Evolutionary conservation across 2,797 vertebrate species (phyloP).

Genomic region (Etheostoma nigrum): DNA sequence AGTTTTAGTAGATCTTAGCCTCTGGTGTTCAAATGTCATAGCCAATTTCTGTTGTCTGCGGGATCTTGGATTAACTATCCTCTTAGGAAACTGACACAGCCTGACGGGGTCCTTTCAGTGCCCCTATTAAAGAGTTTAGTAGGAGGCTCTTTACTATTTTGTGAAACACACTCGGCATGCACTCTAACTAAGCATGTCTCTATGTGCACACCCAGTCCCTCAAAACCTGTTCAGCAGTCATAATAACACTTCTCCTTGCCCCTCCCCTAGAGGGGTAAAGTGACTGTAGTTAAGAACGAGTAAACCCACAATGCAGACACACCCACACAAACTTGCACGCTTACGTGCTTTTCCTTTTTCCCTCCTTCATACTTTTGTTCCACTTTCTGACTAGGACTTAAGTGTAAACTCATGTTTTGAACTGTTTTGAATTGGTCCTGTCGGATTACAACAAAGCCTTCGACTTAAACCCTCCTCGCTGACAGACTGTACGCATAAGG

Average conservation of each 20-base stretch:
- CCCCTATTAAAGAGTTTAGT: slow-evolving; percentile 64
- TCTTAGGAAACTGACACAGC: slow-evolving; percentile 52
- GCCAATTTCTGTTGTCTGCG: slow-evolving; percentile 35
- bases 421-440: slow-evolving; percentile 41
- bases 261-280: slow-evolving; percentile 54
- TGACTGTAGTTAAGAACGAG: slow-evolving; percentile 73
- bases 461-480: slow-evolving; percentile 44
- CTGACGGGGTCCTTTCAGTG: slow-evolving; percentile 34
- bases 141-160: slow-evolving; percentile 13
- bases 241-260: slow-evolving; percentile 45
- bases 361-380: background rate
- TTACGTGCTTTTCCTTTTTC: slow-evolving; percentile 32
- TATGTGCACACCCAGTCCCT: slow-evolving; percentile 34
- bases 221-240: slow-evolving; percentile 70
- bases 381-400: slow-evolving; percentile 17
- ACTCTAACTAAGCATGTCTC: slow-evolving; percentile 28
- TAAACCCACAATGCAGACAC: slow-evolving; percentile 74
- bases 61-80: slow-evolving; percentile 56
- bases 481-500: slow-evolving; percentile 56
- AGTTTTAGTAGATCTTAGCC: background rate
- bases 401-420: slow-evolving; percentile 41
- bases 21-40: slow-evolving; percentile 22
- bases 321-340: slow-evolving; percentile 41
- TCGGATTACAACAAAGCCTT: slow-evolving; percentile 56
- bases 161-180: slow-evolving; percentile 23